Evolutionary conservation across 2,113 vertebrate genomes (phyloP).

Genomic region (Cochlearius cochlearius): DNA sequence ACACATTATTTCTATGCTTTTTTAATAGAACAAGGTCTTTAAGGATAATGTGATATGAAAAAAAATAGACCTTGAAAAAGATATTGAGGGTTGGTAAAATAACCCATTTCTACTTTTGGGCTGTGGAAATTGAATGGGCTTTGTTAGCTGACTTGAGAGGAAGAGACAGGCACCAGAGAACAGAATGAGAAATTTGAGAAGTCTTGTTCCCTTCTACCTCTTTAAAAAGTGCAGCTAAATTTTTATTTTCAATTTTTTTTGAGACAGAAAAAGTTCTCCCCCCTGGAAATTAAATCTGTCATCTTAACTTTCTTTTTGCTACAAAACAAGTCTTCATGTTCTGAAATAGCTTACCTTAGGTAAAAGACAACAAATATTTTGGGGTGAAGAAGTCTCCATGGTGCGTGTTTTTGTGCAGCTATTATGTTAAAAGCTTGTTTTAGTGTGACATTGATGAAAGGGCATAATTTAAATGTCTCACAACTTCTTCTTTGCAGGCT

Average conservation of each 20-base stretch:
- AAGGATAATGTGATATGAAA: not conserved
- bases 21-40: not conserved
- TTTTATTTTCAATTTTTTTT: not conserved
- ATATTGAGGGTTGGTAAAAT: not conserved
- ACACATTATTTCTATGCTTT: not conserved
- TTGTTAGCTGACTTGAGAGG: not conserved
- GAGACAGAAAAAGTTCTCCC: not conserved
- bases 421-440: not conserved
- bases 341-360: not conserved
- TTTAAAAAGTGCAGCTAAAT: not conserved
- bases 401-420: not conserved
- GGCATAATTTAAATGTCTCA: slow-evolving; percentile 55
- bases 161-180: not conserved
- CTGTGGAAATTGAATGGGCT: not conserved
- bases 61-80: not conserved
- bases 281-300: not conserved
- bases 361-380: not conserved
- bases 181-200: not conserved
- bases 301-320: not conserved
- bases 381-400: not conserved
- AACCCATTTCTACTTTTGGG: not conserved
- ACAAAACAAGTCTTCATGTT: not conserved
- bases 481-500: slow-evolving; percentile 77
- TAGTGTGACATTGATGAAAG: not conserved
- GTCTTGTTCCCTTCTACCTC: not conserved